These are phyloP conservation scores for Rousettus madagascariensis DNA, from an alignment of 2,797 vertebrate genomes.

Conservation along the genomic window DNA sequence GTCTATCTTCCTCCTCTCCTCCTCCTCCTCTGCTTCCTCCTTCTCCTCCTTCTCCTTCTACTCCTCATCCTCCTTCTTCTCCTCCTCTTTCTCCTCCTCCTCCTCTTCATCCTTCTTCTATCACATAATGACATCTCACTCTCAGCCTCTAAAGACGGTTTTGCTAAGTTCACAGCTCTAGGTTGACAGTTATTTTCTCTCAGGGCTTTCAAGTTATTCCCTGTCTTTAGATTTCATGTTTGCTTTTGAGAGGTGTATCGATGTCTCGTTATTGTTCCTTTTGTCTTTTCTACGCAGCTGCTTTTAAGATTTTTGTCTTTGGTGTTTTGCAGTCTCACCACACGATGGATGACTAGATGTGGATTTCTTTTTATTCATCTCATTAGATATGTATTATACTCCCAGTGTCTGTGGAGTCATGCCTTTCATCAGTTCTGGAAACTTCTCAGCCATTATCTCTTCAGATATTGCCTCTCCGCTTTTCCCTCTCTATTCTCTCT, in stretches of 20 bases:
- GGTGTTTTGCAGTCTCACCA: not conserved
- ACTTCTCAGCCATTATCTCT: not conserved
- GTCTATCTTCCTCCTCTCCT: too few relatives aligned
- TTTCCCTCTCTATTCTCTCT: not conserved
- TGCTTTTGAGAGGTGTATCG: not conserved
- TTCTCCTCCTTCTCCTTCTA: too few relatives aligned
- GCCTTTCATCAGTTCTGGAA: slow-evolving; percentile 45
- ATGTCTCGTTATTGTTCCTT: slow-evolving; percentile 17
- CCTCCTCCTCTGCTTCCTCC: too few relatives aligned
- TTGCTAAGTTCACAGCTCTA: slow-evolving; percentile 5
- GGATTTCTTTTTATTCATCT: not conserved
- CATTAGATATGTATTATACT: not conserved
- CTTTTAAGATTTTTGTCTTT: slow-evolving; percentile 46
- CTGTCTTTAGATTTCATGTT: not conserved
- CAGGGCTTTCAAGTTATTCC: not conserved
- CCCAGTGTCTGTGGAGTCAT: not conserved
- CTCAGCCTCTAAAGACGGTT: not conserved
- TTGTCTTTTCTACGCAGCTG: not conserved
- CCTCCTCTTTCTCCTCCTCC: too few relatives aligned
- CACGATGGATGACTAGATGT: not conserved
- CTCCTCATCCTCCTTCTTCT: too few relatives aligned
- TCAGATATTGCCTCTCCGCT: not conserved
- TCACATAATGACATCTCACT: not conserved
- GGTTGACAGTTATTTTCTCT: not conserved
- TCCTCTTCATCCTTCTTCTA: not conserved